Conservation (phyloP, 2,797 vertebrate genomes). For the Phoeniculus purpureus region DNA sequence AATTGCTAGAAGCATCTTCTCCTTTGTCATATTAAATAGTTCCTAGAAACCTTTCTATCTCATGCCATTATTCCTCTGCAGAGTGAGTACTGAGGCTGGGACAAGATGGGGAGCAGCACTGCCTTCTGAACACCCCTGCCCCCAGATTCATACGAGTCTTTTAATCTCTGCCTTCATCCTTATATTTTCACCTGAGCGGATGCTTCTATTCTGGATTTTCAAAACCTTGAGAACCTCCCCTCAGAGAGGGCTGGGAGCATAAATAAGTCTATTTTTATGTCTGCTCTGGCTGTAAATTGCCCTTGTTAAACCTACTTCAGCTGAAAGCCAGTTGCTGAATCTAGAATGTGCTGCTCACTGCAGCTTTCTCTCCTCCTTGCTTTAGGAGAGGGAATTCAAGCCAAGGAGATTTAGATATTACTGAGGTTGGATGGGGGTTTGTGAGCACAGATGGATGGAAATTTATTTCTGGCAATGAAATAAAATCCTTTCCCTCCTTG, state of each 20-base stretch:
- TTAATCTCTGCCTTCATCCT: not conserved
- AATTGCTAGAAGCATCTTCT: not conserved
- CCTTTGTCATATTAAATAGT: not conserved
- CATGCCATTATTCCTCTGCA: not conserved
- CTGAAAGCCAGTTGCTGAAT: not conserved
- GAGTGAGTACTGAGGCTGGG: not conserved
- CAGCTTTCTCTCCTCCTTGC: not conserved
- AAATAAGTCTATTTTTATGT: not conserved
- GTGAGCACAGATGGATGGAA: not conserved
- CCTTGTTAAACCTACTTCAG: not conserved
- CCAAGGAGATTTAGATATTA: not conserved
- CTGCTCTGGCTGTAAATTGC: constrained; percentile 29
- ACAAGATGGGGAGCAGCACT: not conserved
- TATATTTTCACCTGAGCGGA: not conserved
- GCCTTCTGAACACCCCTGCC: not conserved
- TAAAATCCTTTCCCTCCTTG: not conserved
- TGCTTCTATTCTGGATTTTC: not conserved
- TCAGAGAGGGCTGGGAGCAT: not conserved
- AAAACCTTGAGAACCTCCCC: not conserved
- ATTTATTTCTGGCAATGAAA: not conserved
- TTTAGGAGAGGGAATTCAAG: not conserved
- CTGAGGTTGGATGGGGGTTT: not conserved
- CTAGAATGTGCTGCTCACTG: not conserved
- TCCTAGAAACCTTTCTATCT: not conserved
- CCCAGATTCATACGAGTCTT: not conserved